Conservation (phyloP, 2,797 vertebrate genomes). For the Novumbra hubbsi region DNA sequence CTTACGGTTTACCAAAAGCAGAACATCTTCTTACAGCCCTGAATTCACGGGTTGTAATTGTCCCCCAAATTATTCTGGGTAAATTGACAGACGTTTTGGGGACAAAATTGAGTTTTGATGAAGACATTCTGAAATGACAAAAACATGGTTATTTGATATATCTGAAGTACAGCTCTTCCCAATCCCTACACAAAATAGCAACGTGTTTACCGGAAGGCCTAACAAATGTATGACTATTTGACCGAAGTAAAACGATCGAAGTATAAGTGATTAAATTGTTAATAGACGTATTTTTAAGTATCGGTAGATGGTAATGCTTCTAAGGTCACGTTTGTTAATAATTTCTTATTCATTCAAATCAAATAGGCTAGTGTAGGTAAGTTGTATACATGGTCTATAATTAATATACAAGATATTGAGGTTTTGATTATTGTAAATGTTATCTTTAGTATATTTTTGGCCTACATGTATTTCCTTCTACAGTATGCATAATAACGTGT, state of each 20-base stretch:
- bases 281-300: not conserved
- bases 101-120: not conserved
- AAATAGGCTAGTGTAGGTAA: conserved; percentile 1
- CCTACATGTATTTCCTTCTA: not conserved
- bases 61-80: not conserved
- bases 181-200: not conserved
- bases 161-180: not conserved
- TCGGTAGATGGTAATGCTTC: not conserved
- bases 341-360: not conserved
- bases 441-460: not conserved
- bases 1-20: not conserved
- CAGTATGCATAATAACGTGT: not conserved
- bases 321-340: not conserved
- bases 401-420: not conserved
- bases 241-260: too few species aligned
- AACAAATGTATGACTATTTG: not conserved
- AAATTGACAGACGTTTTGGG: not conserved
- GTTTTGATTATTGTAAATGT: not conserved
- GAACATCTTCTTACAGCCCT: not conserved
- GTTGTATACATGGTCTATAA: not conserved
- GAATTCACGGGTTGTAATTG: not conserved
- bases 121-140: not conserved
- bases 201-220: not conserved
- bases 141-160: not conserved
- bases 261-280: not conserved